phyloP scores from a whole-genome alignment of 2,113 vertebrate species.

The Melanotaenia duboulayi region DNA sequence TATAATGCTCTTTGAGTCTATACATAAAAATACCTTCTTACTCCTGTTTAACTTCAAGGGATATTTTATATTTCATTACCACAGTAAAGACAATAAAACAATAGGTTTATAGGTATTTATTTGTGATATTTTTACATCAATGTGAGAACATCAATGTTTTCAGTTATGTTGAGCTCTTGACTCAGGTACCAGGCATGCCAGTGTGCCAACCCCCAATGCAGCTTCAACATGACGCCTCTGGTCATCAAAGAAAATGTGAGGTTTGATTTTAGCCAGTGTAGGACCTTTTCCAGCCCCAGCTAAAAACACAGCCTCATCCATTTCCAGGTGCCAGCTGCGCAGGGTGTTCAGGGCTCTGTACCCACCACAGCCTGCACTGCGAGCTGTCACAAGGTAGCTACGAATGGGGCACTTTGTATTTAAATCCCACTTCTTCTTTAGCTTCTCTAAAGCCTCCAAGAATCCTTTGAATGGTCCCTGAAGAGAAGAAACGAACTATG shows the following conservation, averaged over 20 bases:
- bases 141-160: no score
- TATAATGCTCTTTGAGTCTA: no score
- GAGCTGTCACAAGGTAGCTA: slow-evolving; percentile 10
- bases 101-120: no score
- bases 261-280: background rate
- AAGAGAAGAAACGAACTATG: background rate
- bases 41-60: no score
- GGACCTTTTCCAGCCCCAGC: background rate
- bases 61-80: no score
- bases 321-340: background rate
- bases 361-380: background rate
- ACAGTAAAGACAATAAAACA: no score
- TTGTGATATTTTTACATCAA: no score
- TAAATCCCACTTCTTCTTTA: background rate
- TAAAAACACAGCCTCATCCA: background rate
- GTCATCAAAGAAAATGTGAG: slow-evolving; percentile 22
- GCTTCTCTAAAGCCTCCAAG: background rate
- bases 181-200: background rate
- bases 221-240: background rate
- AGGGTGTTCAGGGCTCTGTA: slow-evolving; percentile 13
- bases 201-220: background rate
- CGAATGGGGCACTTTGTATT: background rate
- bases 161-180: no score
- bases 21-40: no score
- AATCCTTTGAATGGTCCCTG: background rate